phyloP scores from a whole-genome alignment of 1,140 invertebrate genomes.

The Aleiodes sp. region DNA sequence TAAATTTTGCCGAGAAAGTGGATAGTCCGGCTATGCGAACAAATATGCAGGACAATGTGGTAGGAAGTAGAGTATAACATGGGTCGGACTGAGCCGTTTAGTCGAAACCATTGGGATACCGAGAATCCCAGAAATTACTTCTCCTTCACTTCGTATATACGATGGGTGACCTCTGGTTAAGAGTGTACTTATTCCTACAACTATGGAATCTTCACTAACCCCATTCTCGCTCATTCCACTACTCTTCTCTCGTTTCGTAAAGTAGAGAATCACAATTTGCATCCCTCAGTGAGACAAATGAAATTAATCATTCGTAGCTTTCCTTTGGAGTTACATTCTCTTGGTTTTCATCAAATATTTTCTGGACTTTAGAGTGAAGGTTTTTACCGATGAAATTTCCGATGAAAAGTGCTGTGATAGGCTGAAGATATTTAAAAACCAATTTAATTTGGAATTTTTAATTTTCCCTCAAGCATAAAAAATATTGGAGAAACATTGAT shows the following conservation, averaged over 20 bases:
- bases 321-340: not conserved
- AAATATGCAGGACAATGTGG: constrained; percentile 38
- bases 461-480: too few relatives aligned
- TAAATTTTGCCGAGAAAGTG: not conserved
- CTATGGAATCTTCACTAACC: not conserved
- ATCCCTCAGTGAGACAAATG: not conserved
- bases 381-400: too few relatives aligned
- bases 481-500: too few relatives aligned
- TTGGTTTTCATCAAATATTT: not conserved
- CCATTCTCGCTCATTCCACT: too few relatives aligned
- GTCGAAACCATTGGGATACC: constrained; percentile 31
- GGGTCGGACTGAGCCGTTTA: constrained; percentile 14
- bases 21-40: constrained; percentile 25
- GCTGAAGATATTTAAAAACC: too few relatives aligned
- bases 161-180: not conserved
- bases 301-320: not conserved
- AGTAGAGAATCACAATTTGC: constrained; percentile 4
- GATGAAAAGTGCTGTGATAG: too few relatives aligned
- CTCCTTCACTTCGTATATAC: constrained; percentile 20
- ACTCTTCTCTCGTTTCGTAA: too few relatives aligned
- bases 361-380: too few relatives aligned
- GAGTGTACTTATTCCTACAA: not conserved
- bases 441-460: too few relatives aligned
- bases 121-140: constrained; percentile 37
- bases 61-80: constrained; percentile 21